Evolutionary conservation across 1,140 invertebrate genomes (phyloP).

Genomic region (Trypoxylus dichotomus): DNA sequence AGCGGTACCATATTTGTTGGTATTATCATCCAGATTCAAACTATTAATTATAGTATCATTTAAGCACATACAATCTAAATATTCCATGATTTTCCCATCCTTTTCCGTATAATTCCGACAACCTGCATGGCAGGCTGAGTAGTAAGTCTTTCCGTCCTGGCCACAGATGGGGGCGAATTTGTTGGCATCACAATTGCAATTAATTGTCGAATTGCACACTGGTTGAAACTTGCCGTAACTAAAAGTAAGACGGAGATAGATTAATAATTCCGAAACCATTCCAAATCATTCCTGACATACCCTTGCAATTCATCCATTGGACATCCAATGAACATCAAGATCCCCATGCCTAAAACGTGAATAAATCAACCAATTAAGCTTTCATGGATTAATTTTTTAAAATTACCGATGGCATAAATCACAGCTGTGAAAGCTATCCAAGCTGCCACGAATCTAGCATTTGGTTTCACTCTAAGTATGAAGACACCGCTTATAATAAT

Average conservation of each 20-base stretch:
- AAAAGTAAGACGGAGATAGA: slow-evolving; percentile 28
- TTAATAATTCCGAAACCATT: neutral
- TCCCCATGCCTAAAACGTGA: slow-evolving; percentile 71
- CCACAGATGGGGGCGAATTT: slow-evolving; percentile 85
- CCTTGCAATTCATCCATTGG: slow-evolving; percentile 81
- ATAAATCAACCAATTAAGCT: neutral
- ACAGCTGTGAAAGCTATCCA: slow-evolving; percentile 90
- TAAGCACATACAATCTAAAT: slow-evolving; percentile 77
- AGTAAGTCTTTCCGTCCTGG: slow-evolving; percentile 76
- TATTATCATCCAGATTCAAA: slow-evolving; percentile 46
- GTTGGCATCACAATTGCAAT: slow-evolving; percentile 71
- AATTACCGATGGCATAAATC: slow-evolving; percentile 76
- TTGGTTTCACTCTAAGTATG: slow-evolving; percentile 80
- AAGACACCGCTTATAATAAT: slow-evolving; percentile 85
- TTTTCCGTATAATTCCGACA: slow-evolving; percentile 68
- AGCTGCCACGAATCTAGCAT: slow-evolving; percentile 80
- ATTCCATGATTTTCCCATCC: slow-evolving; percentile 68
- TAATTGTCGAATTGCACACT: slow-evolving; percentile 62
- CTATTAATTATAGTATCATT: slow-evolving; percentile 35
- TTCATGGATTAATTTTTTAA: neutral
- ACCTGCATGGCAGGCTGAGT: slow-evolving; percentile 87
- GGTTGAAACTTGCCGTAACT: slow-evolving; percentile 55
- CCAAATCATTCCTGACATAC: slow-evolving; percentile 33
- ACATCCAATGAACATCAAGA: slow-evolving; percentile 87
- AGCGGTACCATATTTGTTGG: slow-evolving; percentile 50